Conservation (phyloP, 2,888 invertebrate genomes). For the Chironomus riparius region DNA sequence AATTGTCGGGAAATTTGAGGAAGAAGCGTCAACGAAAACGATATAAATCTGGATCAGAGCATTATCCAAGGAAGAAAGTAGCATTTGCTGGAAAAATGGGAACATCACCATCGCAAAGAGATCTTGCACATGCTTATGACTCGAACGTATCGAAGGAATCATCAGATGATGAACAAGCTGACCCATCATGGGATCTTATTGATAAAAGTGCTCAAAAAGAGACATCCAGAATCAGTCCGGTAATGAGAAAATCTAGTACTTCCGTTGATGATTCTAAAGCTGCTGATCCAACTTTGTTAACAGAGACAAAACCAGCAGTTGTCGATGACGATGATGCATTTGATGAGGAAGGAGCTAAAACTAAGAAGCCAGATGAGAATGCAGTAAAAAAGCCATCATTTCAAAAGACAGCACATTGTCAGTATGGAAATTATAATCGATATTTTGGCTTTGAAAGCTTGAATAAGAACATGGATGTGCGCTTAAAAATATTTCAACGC, state of each 20-base stretch:
- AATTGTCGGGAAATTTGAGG: conserved; percentile 58
- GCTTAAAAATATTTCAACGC: conserved; percentile 71
- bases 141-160: conserved; percentile 40
- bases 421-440: conserved; percentile 93
- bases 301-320: not conserved
- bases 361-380: conserved; percentile 47
- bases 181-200: conserved; percentile 41
- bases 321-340: conserved; percentile 30
- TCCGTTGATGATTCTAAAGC: conserved; percentile 30
- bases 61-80: conserved; percentile 35
- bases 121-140: conserved; percentile 31
- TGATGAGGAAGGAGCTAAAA: conserved; percentile 41
- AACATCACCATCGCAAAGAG: conserved; percentile 30
- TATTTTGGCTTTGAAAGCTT: conserved; percentile 93
- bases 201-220: conserved; percentile 86
- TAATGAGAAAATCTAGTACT: conserved; percentile 41
- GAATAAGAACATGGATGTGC: conserved; percentile 69
- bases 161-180: conserved; percentile 32
- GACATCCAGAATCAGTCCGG: conserved; percentile 72
- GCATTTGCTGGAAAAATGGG: conserved; percentile 38
- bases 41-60: conserved; percentile 30
- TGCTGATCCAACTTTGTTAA: conserved; percentile 37
- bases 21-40: conserved; percentile 49
- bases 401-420: conserved; percentile 53
- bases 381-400: conserved; percentile 45